Base-by-base conservation (phyloP, 2,888 invertebrate genomes). In the Geotrupes spiniger region DNA sequence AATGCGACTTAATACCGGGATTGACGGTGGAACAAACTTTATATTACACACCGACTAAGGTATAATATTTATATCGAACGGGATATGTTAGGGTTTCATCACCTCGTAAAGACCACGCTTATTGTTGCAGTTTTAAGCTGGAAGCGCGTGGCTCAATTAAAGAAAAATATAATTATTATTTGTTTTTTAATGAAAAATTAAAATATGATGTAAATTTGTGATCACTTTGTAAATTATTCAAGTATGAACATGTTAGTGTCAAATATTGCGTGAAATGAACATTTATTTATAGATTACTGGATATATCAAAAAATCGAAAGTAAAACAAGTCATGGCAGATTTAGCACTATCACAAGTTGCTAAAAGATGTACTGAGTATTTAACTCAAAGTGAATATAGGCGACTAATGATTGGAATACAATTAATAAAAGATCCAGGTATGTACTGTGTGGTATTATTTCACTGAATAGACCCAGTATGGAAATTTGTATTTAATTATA, bases 241-340 rank as follows among this genome's bases (percentile, higher is more conserved):
- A n/a, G n/a, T n/a, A n/a, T n/a, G n/a, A n/a, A n/a, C n/a, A n/a
- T n/a, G n/a, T n/a, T n/a, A n/a, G n/a, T n/a, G n/a, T n/a, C n/a
- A n/a, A n/a, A n/a, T n/a, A n/a, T n/a, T n/a, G n/a, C n/a, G n/a
- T n/a, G n/a, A n/a, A n/a, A n/a, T n/a, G n/a, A n/a, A n/a, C n/a
- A n/a, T n/a, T 25, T 38, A 46, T 31, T 66, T 73, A 26, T 64
- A 87, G 85, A 77, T 88, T 53, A 82, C 86, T 10, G 83, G 84
- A 2, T 86, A 87, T 63, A 75, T 91, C 55, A 88, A 90, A 66
- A 84, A 85, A 52, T 87, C 88, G 1, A 85, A 94, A 70, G 93
- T 96, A 6, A 86, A 91, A 49, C 92, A 92, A 75, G 90, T 96
- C 0, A 82, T 97, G 76, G 92, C 92, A 0, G 96, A 97, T 72